phyloP scores from a whole-genome alignment of 1,140 invertebrate species.

The Probaryconus sp. region DNA sequence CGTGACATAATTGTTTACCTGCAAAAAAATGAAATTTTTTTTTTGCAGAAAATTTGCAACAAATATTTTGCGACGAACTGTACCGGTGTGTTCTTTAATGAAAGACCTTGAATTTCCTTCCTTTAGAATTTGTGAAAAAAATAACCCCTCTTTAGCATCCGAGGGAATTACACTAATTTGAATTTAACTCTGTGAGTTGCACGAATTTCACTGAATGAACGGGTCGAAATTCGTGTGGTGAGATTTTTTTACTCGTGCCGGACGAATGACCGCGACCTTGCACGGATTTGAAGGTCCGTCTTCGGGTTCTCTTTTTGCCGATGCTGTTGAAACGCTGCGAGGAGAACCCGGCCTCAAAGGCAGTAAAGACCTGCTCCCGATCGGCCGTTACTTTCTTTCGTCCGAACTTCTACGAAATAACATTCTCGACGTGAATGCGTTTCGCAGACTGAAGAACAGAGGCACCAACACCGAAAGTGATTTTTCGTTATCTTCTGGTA shows the following conservation, averaged over 20 bases:
- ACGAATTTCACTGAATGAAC: too few species aligned
- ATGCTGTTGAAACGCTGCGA: conserved; percentile 6
- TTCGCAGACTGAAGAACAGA: conserved; percentile 37
- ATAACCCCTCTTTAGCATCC: too few species aligned
- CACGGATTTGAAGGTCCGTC: conserved; percentile 42
- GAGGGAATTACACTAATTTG: too few species aligned
- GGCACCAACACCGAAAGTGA: conserved; percentile 22
- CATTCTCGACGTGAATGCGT: conserved; percentile 36
- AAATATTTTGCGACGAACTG: too few species aligned
- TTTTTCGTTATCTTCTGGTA: conserved; percentile 10
- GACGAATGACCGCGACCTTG: conserved; percentile 54
- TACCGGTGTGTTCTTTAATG: too few species aligned
- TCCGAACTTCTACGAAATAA: conserved; percentile 41
- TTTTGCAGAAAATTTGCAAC: too few species aligned
- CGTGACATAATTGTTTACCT: too few species aligned
- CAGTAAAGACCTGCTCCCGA: conserved; percentile 43
- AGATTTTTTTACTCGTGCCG: conserved; percentile 26
- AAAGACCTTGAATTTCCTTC: too few species aligned
- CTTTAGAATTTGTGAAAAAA: too few species aligned
- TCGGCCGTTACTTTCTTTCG: conserved; percentile 62
- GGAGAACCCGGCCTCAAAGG: conserved; percentile 17
- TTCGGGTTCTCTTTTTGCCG: conserved; percentile 39
- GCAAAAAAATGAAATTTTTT: too few species aligned
- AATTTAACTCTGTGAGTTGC: too few species aligned
- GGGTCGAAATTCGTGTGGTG: conserved; percentile 1